A percentile compares a stretch with the other conserved stretches of the same genome.
These are phyloP conservation scores for Nycteola revayana DNA, from an alignment of 2,888 invertebrate species.

Conservation along the genomic window DNA sequence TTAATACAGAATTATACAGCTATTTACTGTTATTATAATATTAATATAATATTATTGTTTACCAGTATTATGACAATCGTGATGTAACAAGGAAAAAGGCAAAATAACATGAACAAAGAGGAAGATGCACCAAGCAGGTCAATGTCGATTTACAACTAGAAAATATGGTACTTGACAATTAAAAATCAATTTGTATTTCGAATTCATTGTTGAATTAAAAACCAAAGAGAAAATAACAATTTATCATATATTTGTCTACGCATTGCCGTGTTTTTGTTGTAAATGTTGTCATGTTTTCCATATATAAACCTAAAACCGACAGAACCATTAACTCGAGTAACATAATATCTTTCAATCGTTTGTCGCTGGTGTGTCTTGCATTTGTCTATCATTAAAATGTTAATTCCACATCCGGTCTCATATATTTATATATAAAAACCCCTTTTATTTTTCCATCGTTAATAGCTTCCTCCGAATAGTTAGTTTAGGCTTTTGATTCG, in stretches of 20 bases:
- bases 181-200: too few species aligned
- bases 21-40: slow-evolving; percentile 31
- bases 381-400: slow-evolving; percentile 16
- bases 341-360: slow-evolving; percentile 25
- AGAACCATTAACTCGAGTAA: slow-evolving; percentile 21
- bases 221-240: too few species aligned
- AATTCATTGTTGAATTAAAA: too few species aligned
- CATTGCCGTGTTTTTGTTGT: too few species aligned
- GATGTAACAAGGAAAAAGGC: slow-evolving; percentile 50
- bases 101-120: slow-evolving; percentile 21
- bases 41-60: slow-evolving; percentile 26
- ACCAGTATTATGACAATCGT: slow-evolving; percentile 34
- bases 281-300: too few species aligned
- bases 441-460: slow-evolving; percentile 12
- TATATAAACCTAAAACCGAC: slow-evolving; percentile 15
- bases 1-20: slow-evolving; percentile 23
- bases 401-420: slow-evolving; percentile 17
- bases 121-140: slow-evolving; percentile 18
- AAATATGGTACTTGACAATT: too few species aligned
- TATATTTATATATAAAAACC: slow-evolving; percentile 4
- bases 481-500: slow-evolving; percentile 16
- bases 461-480: slow-evolving; percentile 6
- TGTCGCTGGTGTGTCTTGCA: slow-evolving; percentile 5
- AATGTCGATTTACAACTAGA: slow-evolving; percentile 14
- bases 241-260: too few species aligned